A percentile compares a stretch with the other conserved stretches of the same genome.
These are phyloP conservation scores for Turritopsis rubra DNA, from an alignment of 30 jellyfish, hydroid and myxozoan species.

Conservation along the genomic window DNA sequence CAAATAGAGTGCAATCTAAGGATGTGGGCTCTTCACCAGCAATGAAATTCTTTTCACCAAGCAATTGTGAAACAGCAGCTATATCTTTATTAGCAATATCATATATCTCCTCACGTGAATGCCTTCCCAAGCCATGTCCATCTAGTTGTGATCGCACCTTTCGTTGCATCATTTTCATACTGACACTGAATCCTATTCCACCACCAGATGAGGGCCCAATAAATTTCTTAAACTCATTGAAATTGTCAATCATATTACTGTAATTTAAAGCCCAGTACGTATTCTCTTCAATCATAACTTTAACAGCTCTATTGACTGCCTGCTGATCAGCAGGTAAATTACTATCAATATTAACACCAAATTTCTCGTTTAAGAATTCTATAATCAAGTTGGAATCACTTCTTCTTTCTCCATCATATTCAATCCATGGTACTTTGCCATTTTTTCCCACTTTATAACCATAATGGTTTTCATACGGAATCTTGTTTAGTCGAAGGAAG, in stretches of 20 bases:
- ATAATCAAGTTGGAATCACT: slow-evolving; percentile 75
- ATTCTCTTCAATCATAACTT: slow-evolving; percentile 77
- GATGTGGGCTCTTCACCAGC: slow-evolving; percentile 75
- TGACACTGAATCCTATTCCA: slow-evolving; percentile 64
- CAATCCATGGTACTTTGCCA: slow-evolving; percentile 97
- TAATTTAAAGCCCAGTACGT: slow-evolving; percentile 50
- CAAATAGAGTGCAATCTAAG: slow-evolving; percentile 79
- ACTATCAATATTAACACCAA: slow-evolving; percentile 72
- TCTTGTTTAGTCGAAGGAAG: slow-evolving; percentile 77
- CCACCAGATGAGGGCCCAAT: slow-evolving; percentile 38
- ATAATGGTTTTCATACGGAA: slow-evolving; percentile 80
- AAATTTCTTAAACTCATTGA: slow-evolving; percentile 64
- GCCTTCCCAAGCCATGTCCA: slow-evolving; percentile 93
- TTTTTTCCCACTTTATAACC: slow-evolving; percentile 79
- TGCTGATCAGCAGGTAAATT: slow-evolving; percentile 51
- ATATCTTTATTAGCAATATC: slow-evolving; percentile 75
- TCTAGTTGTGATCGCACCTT: slow-evolving; percentile 61
- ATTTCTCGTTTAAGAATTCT: slow-evolving; percentile 63
- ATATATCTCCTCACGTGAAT: slow-evolving; percentile 78
- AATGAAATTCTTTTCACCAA: slow-evolving; percentile 69
- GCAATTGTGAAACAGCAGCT: slow-evolving; percentile 71
- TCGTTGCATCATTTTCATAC: slow-evolving; percentile 71
- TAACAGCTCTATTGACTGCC: slow-evolving; percentile 78
- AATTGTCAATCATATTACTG: slow-evolving; percentile 64
- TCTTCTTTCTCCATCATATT: slow-evolving; percentile 80